Conservation (phyloP, 2,888 invertebrate genomes). For the Rotaria sp. region DNA sequence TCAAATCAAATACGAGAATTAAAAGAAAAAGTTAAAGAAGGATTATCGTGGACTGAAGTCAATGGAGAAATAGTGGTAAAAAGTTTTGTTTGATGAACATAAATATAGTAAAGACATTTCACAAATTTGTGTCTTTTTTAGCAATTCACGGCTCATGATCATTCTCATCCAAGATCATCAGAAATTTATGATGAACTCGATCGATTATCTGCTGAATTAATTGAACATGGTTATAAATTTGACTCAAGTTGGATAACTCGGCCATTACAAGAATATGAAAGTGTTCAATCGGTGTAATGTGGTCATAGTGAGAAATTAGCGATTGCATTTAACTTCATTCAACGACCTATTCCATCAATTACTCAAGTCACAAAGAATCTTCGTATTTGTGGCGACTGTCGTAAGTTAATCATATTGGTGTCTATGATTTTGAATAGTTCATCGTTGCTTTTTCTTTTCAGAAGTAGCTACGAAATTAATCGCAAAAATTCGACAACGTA, state of each 20-base stretch:
- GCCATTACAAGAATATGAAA: background rate
- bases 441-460: background rate
- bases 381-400: background rate
- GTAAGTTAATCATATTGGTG: background rate
- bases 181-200: background rate
- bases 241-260: conserved; percentile 14
- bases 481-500: background rate
- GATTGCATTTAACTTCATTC: background rate
- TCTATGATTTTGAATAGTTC: background rate
- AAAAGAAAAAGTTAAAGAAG: background rate
- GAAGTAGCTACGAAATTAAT: background rate
- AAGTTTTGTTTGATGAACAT: background rate
- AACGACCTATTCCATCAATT: background rate
- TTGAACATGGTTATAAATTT: background rate
- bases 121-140: background rate
- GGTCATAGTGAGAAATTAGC: background rate
- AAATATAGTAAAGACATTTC: background rate
- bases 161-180: background rate
- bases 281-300: background rate
- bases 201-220: background rate
- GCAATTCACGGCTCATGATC: conserved; percentile 15
- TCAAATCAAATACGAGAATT: background rate
- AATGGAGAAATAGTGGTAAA: background rate
- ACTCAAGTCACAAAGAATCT: background rate
- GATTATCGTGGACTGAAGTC: conserved; percentile 1